Evolutionary conservation across 2,888 invertebrate genomes (phyloP).

Genomic region (Scelioninae gen. 2): DNA sequence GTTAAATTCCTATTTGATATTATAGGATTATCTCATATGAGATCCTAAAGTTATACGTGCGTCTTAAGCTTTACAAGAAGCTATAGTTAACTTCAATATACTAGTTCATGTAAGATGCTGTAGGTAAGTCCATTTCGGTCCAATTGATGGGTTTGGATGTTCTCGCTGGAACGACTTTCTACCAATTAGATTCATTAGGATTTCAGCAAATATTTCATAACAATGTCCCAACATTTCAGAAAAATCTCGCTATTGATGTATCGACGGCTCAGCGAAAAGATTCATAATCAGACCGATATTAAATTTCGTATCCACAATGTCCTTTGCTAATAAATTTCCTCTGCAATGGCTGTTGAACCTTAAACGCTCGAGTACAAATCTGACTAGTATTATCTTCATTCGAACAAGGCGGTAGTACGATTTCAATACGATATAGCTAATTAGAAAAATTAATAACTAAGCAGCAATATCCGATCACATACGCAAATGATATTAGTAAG

Average conservation of each 20-base stretch:
- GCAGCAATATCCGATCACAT: too few species aligned
- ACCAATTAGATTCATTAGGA: slow-evolving; percentile 3
- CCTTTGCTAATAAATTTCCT: too few species aligned
- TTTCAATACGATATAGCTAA: too few species aligned
- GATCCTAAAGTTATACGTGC: slow-evolving; percentile 54
- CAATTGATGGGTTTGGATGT: slow-evolving; percentile 45
- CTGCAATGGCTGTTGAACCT: too few species aligned
- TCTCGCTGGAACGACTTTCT: slow-evolving; percentile 9
- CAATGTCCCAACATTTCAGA: slow-evolving; percentile 2
- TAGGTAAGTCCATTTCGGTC: slow-evolving; percentile 37
- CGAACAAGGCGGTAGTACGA: too few species aligned
- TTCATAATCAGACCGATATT: too few species aligned
- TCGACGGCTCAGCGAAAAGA: slow-evolving; percentile 5
- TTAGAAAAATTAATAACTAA: too few species aligned
- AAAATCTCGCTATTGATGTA: neutral
- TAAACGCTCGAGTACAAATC: too few species aligned
- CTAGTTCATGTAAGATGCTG: slow-evolving; percentile 46
- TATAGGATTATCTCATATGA: slow-evolving; percentile 58
- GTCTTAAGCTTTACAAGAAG: slow-evolving; percentile 48
- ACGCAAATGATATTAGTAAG: too few species aligned
- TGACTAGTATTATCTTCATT: too few species aligned
- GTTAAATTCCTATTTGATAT: slow-evolving; percentile 54
- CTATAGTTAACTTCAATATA: slow-evolving; percentile 49
- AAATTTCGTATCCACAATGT: too few species aligned
- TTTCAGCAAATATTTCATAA: slow-evolving; percentile 28